phyloP scores from a whole-genome alignment of 1,140 invertebrate species.

The Rhynchophorus ferrugineus region DNA sequence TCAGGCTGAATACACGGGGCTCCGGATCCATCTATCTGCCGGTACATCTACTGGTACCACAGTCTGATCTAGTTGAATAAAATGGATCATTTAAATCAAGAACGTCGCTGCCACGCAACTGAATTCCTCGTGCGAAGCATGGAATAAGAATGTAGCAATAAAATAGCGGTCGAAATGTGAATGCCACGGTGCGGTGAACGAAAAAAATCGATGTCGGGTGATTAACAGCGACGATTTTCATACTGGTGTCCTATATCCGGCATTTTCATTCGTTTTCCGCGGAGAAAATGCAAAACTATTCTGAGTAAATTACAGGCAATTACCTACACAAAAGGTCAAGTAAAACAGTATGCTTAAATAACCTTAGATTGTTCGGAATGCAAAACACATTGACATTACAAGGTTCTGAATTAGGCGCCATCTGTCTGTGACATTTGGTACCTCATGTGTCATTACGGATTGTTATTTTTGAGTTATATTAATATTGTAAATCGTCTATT shows the following conservation, averaged over 20 bases:
- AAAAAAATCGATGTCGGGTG: background rate
- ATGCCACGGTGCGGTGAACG: slow-evolving; percentile 12
- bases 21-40: background rate
- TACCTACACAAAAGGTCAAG: too few species aligned
- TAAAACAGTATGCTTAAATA: too few species aligned
- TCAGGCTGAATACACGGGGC: background rate
- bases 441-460: too few species aligned
- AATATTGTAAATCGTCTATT: too few species aligned
- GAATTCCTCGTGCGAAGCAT: slow-evolving; percentile 29
- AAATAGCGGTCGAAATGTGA: slow-evolving; percentile 29
- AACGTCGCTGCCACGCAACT: background rate
- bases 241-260: too few species aligned
- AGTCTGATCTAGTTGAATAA: background rate
- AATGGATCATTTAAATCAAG: background rate
- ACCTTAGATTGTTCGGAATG: too few species aligned
- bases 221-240: slow-evolving; percentile 2
- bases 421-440: too few species aligned
- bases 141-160: slow-evolving; percentile 34
- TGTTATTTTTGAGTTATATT: too few species aligned
- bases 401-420: too few species aligned
- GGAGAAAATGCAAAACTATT: background rate
- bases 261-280: background rate
- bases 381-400: too few species aligned
- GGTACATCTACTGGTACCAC: background rate
- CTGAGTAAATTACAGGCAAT: too few species aligned